Evolutionary conservation across 2,888 invertebrate genomes (phyloP).

Genomic region (Idaea dimidiata): DNA sequence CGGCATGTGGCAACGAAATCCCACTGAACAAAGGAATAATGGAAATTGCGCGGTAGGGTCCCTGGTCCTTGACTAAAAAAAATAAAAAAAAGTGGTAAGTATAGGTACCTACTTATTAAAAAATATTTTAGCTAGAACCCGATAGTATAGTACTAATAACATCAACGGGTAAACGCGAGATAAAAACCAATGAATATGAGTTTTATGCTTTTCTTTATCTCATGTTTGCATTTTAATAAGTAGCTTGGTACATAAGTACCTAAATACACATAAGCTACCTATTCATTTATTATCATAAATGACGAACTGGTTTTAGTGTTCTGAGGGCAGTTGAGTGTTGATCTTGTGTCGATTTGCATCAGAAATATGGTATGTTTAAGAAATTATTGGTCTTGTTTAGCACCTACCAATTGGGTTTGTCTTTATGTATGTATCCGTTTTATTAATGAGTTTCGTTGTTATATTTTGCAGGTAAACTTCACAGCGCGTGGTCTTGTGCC

Average conservation of each 20-base stretch:
- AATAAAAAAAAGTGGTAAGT: neutral
- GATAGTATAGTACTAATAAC: neutral
- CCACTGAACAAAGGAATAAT: no score
- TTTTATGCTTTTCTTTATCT: neutral
- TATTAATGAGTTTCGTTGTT: neutral
- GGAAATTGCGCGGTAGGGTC: no score
- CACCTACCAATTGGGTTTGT: no score
- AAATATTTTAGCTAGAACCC: neutral
- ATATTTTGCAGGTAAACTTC: slow-evolving; percentile 64
- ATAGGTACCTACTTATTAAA: neutral
- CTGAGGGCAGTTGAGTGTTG: neutral
- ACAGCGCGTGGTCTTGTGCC: slow-evolving; percentile 84
- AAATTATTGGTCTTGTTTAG: no score
- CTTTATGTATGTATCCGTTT: no score
- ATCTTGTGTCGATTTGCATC: neutral
- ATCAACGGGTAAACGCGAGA: neutral
- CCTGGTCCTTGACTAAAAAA: no score
- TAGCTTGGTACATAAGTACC: neutral
- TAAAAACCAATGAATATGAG: neutral
- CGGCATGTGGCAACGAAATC: no score
- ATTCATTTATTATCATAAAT: neutral
- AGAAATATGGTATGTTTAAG: slow-evolving; percentile 29
- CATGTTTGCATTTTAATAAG: neutral
- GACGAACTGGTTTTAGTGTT: neutral
- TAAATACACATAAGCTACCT: neutral